phyloP scores from a whole-genome alignment of 2,113 vertebrate species.

The Phalacrocorax brasilianus region DNA sequence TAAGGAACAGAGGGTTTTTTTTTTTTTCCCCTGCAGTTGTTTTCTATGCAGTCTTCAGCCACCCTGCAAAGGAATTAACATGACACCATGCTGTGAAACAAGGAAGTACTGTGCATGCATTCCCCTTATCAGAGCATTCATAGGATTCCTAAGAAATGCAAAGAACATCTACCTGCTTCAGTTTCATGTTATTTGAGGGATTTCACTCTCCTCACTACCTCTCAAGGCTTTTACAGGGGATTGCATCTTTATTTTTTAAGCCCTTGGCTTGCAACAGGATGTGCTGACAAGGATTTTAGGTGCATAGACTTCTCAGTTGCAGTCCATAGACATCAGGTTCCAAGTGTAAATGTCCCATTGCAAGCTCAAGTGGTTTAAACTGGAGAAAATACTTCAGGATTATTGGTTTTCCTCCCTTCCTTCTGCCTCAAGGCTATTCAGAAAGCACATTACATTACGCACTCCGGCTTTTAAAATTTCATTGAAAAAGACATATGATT shows the following conservation, averaged over 20 bases:
- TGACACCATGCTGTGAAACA: constrained; percentile 57
- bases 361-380: background rate
- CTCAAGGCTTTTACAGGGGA: background rate
- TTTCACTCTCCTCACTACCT: background rate
- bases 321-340: background rate
- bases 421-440: background rate
- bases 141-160: background rate
- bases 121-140: background rate
- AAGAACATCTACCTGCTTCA: background rate
- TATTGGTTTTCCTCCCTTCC: background rate
- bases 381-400: background rate
- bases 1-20: background rate
- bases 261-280: background rate
- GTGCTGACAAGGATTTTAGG: background rate
- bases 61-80: constrained; percentile 65
- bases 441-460: background rate
- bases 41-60: constrained; percentile 57
- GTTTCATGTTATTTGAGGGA: background rate
- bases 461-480: background rate
- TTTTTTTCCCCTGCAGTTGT: constrained; percentile 2
- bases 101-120: constrained; percentile 28
- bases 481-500: background rate
- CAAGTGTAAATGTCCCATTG: background rate
- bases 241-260: background rate
- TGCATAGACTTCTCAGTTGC: background rate